Evolutionary conservation across 1,140 invertebrate genomes (phyloP).

Genomic region (Pinna nobilis): DNA sequence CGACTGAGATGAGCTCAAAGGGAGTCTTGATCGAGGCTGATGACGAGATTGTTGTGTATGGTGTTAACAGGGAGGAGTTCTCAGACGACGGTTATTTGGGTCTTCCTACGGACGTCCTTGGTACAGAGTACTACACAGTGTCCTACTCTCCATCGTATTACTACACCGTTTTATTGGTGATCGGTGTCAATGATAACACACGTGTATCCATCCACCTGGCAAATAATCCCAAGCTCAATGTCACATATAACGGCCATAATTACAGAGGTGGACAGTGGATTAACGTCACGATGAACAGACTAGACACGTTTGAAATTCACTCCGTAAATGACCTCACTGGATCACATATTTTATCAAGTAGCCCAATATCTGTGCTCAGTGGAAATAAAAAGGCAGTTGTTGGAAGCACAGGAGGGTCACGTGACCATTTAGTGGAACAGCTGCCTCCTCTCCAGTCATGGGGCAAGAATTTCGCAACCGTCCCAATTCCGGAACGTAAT

Average conservation of each 20-base stretch:
- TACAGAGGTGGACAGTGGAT: constrained; percentile 47
- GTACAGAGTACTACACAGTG: constrained; percentile 52
- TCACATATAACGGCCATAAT: constrained; percentile 16
- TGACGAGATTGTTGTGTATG: constrained; percentile 47
- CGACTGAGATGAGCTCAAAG: constrained; percentile 22
- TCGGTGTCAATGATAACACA: constrained; percentile 37
- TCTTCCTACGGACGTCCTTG: constrained; percentile 49
- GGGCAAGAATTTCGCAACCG: constrained; percentile 54
- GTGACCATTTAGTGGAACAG: constrained; percentile 61
- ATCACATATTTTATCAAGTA: constrained; percentile 44
- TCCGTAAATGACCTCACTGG: constrained; percentile 55
- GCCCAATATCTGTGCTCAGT: constrained; percentile 52
- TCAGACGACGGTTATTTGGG: constrained; percentile 58
- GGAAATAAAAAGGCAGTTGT: constrained; percentile 53
- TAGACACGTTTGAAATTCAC: constrained; percentile 51
- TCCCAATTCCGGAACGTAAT: constrained; percentile 46
- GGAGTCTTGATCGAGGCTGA: constrained; percentile 36
- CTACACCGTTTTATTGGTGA: constrained; percentile 26
- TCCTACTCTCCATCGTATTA: constrained; percentile 29
- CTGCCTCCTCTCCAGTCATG: constrained; percentile 53
- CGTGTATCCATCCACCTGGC: constrained; percentile 26
- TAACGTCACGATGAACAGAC: constrained; percentile 41
- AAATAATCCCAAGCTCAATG: constrained; percentile 24
- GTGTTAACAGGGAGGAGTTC: constrained; percentile 50
- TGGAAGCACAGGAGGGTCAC: constrained; percentile 11